Percentiles rank a stretch among this genome's conserved stretches.
Conservation (phyloP, 2,113 vertebrate species). For the Cephalopterus ornatus region DNA sequence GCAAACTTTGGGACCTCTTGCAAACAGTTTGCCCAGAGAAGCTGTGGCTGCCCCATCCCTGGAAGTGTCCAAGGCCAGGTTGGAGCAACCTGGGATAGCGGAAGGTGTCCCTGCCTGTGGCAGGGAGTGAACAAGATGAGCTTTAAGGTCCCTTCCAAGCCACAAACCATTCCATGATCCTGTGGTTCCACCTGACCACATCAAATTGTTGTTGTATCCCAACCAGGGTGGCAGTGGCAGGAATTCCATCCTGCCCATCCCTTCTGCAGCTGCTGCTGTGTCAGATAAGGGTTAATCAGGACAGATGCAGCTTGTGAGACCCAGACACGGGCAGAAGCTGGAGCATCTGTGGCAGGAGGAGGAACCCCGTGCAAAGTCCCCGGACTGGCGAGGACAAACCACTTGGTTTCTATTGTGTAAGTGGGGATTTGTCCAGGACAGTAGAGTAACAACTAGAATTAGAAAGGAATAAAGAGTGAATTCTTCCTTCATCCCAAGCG, state of each 20-base stretch:
- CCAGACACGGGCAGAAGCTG: fast-evolving
- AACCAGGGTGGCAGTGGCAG: neutral
- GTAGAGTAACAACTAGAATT: slow-evolving; percentile 20
- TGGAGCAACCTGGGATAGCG: neutral
- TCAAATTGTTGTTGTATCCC: fast-evolving
- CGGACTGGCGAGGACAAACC: neutral
- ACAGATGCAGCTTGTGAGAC: neutral
- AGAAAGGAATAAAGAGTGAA: slow-evolving; percentile 54
- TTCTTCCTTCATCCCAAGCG: slow-evolving; percentile 38
- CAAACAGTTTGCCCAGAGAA: neutral
- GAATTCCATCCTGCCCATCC: neutral
- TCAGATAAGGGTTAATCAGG: fast-evolving
- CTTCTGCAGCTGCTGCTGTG: neutral
- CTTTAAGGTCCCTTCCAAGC: neutral
- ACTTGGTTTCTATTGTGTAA: neutral
- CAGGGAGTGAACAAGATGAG: fast-evolving
- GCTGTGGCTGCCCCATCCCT: neutral
- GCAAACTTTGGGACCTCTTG: neutral
- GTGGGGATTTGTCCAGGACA: slow-evolving; percentile 1
- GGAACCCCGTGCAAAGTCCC: neutral
- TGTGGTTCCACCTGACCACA: neutral
- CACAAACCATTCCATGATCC: neutral
- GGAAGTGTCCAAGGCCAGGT: neutral
- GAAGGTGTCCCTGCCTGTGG: neutral
- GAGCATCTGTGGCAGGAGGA: neutral